A percentile compares a stretch with the other conserved stretches of the same genome.
Evolutionary conservation across 2,113 vertebrate species (phyloP).

Genomic region (Ammodytes marinus): DNA sequence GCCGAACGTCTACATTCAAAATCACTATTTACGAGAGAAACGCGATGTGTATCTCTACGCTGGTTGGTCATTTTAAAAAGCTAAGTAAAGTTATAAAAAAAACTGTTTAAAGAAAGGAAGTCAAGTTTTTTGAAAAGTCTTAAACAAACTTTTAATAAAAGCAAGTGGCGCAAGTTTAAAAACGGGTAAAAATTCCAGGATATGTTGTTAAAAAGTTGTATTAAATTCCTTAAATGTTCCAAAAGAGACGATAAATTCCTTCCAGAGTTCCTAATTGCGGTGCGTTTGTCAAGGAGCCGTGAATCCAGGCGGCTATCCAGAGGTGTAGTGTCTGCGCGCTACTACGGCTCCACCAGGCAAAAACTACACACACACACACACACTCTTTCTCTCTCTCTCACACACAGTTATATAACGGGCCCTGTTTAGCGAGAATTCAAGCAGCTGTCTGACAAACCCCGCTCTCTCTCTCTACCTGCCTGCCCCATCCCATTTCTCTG

Average conservation of each 20-base stretch:
- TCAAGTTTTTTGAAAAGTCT: too few relatives aligned
- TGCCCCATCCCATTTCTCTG: conserved; percentile 13
- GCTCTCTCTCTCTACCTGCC: conserved; percentile 64
- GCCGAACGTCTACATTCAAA: conserved; percentile 31
- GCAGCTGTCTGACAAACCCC: conserved; percentile 60
- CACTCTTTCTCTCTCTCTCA: conserved; percentile 14
- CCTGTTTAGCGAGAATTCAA: conserved; percentile 49
- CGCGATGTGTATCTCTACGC: background rate
- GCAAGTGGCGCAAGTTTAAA: background rate
- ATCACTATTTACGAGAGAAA: conserved; percentile 37
- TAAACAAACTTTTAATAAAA: background rate
- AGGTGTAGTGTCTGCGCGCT: conserved; percentile 59
- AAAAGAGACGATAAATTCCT: conserved; percentile 35
- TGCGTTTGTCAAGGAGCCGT: conserved; percentile 27
- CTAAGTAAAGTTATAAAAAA: background rate
- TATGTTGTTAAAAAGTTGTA: background rate
- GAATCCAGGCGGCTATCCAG: conserved; percentile 48
- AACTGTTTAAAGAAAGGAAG: too few relatives aligned
- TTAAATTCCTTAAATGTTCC: conserved; percentile 57
- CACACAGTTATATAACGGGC: conserved; percentile 66
- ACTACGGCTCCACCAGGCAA: conserved; percentile 51
- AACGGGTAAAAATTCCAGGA: conserved; percentile 11
- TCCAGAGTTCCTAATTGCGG: conserved; percentile 22
- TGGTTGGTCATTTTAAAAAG: conserved; percentile 17
- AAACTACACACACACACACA: conserved; percentile 41